These are phyloP conservation scores for Schizothorax lantsangensis DNA, from an alignment of 2,797 vertebrate species.

Conservation along the genomic window DNA sequence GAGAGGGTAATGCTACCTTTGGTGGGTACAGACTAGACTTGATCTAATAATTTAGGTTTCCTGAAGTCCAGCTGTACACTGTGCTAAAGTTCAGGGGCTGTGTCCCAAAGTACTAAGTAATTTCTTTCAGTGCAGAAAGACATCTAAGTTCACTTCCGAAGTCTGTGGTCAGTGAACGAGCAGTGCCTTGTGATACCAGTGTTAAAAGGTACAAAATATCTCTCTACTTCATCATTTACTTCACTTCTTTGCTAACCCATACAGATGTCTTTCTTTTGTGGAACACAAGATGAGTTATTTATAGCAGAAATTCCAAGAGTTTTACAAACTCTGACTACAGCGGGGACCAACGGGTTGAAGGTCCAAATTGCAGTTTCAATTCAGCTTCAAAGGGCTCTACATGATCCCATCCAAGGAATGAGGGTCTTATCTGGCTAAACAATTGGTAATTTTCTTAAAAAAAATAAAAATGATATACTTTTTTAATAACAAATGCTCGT, in stretches of 20 bases:
- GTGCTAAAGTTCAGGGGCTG: not conserved
- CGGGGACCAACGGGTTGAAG: not conserved
- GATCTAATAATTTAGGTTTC: conserved; percentile 17
- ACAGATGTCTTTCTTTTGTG: not conserved
- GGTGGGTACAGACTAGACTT: conserved; percentile 28
- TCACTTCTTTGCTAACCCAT: not conserved
- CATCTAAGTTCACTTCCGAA: not conserved
- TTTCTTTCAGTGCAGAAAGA: not conserved
- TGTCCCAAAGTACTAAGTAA: not conserved
- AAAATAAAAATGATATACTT: too few species aligned
- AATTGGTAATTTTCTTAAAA: too few species aligned
- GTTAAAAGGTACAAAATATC: not conserved
- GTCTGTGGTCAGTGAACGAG: not conserved
- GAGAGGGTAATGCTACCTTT: conserved; percentile 41
- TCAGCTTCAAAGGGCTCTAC: not conserved
- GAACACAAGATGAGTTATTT: not conserved
- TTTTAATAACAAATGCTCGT: too few species aligned
- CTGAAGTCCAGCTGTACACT: conserved; percentile 5
- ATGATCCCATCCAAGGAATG: too few species aligned
- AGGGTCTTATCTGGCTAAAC: too few species aligned
- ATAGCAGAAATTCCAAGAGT: too few species aligned
- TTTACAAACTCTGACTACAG: too few species aligned
- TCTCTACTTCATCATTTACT: not conserved
- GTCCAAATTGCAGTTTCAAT: not conserved
- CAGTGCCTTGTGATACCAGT: not conserved